These are phyloP conservation scores for Cerastis leucographa DNA, from an alignment of 2,888 invertebrate species.

Conservation along the genomic window DNA sequence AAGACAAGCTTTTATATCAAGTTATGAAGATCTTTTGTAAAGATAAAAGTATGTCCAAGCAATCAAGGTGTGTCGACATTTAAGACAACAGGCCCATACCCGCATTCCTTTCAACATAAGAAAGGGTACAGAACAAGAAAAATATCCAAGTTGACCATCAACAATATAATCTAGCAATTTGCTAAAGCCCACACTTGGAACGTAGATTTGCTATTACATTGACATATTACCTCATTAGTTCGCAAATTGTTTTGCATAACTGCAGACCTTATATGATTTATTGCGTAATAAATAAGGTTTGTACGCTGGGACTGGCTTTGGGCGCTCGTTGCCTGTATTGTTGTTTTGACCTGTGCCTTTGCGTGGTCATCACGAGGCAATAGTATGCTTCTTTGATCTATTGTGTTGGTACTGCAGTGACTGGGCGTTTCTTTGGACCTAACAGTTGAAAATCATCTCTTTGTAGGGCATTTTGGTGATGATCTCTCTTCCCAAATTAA, in stretches of 20 bases:
- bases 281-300: slow-evolving; percentile 54
- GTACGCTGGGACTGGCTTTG: slow-evolving; percentile 25
- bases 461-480: neutral
- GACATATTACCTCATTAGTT: slow-evolving; percentile 65
- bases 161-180: slow-evolving; percentile 40
- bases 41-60: slow-evolving; percentile 32
- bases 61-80: slow-evolving; percentile 54
- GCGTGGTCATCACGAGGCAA: slow-evolving; percentile 33
- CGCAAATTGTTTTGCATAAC: slow-evolving; percentile 59
- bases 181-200: slow-evolving; percentile 60
- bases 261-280: slow-evolving; percentile 51
- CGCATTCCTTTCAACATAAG: slow-evolving; percentile 55
- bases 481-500: neutral
- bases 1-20: slow-evolving; percentile 21
- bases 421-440: neutral
- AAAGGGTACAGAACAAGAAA: slow-evolving; percentile 55
- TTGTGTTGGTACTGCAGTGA: neutral
- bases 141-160: slow-evolving; percentile 57
- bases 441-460: slow-evolving; percentile 1
- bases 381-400: slow-evolving; percentile 6
- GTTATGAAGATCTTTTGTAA: slow-evolving; percentile 22
- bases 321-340: slow-evolving; percentile 15
- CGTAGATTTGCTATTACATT: slow-evolving; percentile 36
- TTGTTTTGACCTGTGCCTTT: slow-evolving; percentile 22
- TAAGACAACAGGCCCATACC: slow-evolving; percentile 51